Base-by-base conservation (phyloP, 2,888 invertebrate species). In the Drosophila mimetica region DNA sequence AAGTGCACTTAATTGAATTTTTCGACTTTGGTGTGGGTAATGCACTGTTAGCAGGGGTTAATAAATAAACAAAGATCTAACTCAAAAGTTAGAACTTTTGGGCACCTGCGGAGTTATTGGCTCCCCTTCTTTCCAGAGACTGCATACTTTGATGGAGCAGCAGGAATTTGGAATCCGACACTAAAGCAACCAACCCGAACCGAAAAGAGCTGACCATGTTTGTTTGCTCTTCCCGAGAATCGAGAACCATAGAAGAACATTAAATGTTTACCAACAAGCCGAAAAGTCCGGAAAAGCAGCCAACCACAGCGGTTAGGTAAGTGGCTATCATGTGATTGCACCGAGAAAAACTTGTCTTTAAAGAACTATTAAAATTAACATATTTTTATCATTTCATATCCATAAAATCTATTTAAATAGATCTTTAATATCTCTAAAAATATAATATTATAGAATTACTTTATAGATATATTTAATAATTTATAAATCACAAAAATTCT, bases 201-300 rank as follows among this genome's bases (percentile, higher is more conserved):
- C 42, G 37, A 37, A 59, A 61, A 53, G 13, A 66, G 50, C 74
- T 72, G 65, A 37, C 51, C 51, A 22, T 79, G 77, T 77, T 82
- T 86, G 81, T 69, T 82, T 86, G 81, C 66, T 25, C 59, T 84
- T 82, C 71, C 67, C 70, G 65, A 69, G 87, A 82, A 86, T 71
- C 70, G 65, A 69, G 87, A 82, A 86, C 73, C 74, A 71, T 74
- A 77, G 69, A 61, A 86, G 67, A 81, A 75, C 85, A 81, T 80
- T 77, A 76, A 72, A 81, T 86, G 82, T 83, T 78, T 76, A 54
- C 61, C 67, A 69, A 75, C 71, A 72, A 70, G 30, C 51, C 46
- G 51, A 50, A 54, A 59, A 66, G 71, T 47, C 69, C 36, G 65
- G 54, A 70, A 70, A 77, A 41, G 74, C 84, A 88, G 61, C 80